A percentile compares a stretch with the other conserved stretches of the same genome.
These are phyloP conservation scores for Podarcis lilfordi DNA, from an alignment of 2,797 vertebrate species.

Conservation along the genomic window DNA sequence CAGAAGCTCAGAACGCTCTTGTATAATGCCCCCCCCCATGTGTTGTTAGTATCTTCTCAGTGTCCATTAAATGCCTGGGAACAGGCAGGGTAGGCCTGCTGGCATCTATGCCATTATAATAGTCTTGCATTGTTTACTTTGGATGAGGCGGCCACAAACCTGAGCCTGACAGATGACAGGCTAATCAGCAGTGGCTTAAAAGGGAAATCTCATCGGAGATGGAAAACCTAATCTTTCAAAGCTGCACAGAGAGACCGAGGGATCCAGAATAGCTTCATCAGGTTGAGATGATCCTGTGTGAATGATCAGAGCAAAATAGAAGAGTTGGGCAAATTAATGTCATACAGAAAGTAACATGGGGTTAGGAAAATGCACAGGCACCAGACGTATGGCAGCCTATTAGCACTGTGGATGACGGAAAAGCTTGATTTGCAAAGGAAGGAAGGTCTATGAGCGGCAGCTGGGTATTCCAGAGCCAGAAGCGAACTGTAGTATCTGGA, in stretches of 20 bases:
- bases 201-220: slow-evolving; percentile 17
- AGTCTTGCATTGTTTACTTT: neutral
- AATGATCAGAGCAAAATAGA: neutral
- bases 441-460: neutral
- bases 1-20: neutral
- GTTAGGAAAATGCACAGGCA: too few species aligned
- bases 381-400: neutral
- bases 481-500: neutral
- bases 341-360: too few species aligned
- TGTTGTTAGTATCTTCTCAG: neutral
- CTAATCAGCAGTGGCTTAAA: slow-evolving; percentile 17
- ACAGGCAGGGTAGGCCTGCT: neutral
- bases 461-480: neutral
- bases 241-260: neutral
- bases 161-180: neutral
- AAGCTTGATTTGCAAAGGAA: neutral
- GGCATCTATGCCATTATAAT: neutral
- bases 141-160: neutral
- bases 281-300: neutral
- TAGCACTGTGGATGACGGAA: neutral
- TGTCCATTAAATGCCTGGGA: neutral
- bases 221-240: slow-evolving; percentile 31
- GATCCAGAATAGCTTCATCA: neutral
- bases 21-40: neutral
- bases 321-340: neutral